Base-by-base conservation (phyloP, 2,113 vertebrate genomes). In the Formicarius rufipectus region DNA sequence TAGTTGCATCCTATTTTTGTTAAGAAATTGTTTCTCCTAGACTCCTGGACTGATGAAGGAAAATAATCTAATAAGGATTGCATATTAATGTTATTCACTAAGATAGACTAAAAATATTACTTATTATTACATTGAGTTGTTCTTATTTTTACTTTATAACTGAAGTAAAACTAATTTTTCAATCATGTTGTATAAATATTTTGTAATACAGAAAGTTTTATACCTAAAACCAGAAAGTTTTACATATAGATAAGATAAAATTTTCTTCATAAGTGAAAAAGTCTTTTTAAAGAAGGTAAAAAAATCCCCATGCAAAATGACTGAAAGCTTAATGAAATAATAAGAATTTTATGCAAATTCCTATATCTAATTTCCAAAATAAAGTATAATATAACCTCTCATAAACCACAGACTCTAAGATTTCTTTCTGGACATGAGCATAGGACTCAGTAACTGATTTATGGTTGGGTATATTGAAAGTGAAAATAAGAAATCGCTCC, bases 381-480 rank as follows among this genome's bases (percentile, higher is more conserved):
- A 7, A 45, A 49, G 14, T 47, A 9, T 50, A 25, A 4, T 30
- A 39, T 40, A 39, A 67, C 2, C 4, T 55, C 24, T 72, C 21
- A 28, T 52, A 22, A 14, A 50, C 2, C 7, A 33, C 2, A 39
- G 8, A 28, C 5, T 5, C 30, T 13, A 47, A 9, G 16, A 52
- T 85, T 87, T 79, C 18, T 5, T 60, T 68, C 40, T 64, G 16
- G 11, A 56, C 15, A 19, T 0, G 0, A 42, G 1, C 11, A 40
- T 1, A 33, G 23, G 35, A 37, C 62, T 39, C 10, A 58, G 4
- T 25, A 42, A 52, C 5, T 17, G 3, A 0, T 8, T 30, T 83
- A 80, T 62, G 17, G 1, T 6, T 62, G 17, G 2, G 8, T 3
- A 23, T 0, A 4, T 24, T 85, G 28, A 40, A 59, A 22, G 2